phyloP scores from a whole-genome alignment of 1,140 invertebrate species.

The Diachasma alloeum region DNA sequence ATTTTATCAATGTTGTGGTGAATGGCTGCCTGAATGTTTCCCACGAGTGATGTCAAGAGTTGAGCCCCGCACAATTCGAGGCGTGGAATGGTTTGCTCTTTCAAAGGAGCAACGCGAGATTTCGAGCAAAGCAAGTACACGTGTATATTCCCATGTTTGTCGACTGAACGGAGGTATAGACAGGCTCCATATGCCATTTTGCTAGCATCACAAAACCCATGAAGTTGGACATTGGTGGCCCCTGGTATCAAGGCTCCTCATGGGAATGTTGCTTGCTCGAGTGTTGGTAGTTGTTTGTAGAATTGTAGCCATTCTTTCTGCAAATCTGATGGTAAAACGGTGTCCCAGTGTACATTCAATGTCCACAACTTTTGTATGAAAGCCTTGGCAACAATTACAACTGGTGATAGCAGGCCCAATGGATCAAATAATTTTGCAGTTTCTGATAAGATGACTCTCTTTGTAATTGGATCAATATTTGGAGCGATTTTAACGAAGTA shows the following conservation, averaged over 20 bases:
- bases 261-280: background rate
- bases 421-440: background rate
- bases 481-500: background rate
- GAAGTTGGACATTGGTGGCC: background rate
- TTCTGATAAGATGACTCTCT: background rate
- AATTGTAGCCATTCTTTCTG: background rate
- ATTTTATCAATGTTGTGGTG: background rate
- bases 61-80: background rate
- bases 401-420: background rate
- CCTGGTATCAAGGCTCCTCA: background rate
- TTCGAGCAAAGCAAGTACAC: too few relatives aligned
- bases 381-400: background rate
- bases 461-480: background rate
- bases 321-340: background rate
- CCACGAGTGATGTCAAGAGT: background rate
- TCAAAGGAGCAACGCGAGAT: background rate
- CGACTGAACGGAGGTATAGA: background rate
- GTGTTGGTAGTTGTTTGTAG: background rate
- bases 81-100: background rate
- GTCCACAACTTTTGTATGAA: background rate
- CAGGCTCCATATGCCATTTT: background rate
- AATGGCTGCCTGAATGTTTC: background rate
- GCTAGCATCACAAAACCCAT: background rate
- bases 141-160: background rate
- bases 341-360: background rate